Evolutionary conservation across 2,888 invertebrate genomes (phyloP), one percentile per base, ranked within the genome.

Genomic region (Cylloceria caligata): DNA sequence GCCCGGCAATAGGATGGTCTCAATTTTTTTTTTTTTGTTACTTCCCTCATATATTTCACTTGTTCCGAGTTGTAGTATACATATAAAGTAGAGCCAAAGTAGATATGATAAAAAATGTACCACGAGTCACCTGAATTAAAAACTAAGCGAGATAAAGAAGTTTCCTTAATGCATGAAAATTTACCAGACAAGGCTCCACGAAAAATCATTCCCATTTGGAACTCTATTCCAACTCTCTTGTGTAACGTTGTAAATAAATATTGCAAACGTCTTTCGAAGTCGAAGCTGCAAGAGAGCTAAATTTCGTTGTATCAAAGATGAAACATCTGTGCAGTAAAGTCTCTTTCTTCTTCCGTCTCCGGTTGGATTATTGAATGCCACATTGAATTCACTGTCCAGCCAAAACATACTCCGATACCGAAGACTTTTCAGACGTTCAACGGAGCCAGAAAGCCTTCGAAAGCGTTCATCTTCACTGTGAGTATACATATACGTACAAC

Each of bases 371-470:
- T 74, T 47, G 74, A 65, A 80, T 57, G 74, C 55, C 24, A 74
- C 42, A 62, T 62, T 13, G 74, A 69, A 74, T 72, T 34, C 42
- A 72, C 67, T 55, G 27, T 69, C 72, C 42, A 55, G n/a, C 13
- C 36, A 68, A 62, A 62, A 73, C 36, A 62, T 64, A 47, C 45
- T 62, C 27, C 6, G 34, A 19, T 45, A 64, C 45, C 34, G 19
- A 65, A 71, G 64, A 74, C 78, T 74, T 72, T 60, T 57, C 65
- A 39, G 74, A 75, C 65, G 71, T 69, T 71, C 49, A 67, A 82
- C 65, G 60, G 45, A 60, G 36, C 57, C 45, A 11, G 60, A 67
- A 75, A 82, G 71, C 49, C 65, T 75, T 52, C 65, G 74, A 79
- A 75, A 82, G 71, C 75, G 60, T 65, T 79, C 57, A 39, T 77